Conservation (phyloP, 1,140 invertebrate genomes). For the Aphelinus certus region DNA sequence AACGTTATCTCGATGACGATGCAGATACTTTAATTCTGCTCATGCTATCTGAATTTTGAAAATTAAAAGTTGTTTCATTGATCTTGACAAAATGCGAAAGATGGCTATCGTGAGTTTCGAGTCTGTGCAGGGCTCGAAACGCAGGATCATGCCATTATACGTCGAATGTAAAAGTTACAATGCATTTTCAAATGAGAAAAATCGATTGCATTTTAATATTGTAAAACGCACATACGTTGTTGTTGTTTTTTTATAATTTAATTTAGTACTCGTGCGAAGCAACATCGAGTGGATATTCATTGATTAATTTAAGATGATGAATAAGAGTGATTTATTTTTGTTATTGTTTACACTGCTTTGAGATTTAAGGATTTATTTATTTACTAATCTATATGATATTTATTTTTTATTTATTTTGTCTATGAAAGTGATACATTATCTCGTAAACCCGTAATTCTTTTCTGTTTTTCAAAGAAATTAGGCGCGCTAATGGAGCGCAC, state of each 20-base stretch:
- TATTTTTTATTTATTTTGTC: slow-evolving; percentile 31
- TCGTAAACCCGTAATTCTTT: background rate
- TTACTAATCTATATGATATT: slow-evolving; percentile 21
- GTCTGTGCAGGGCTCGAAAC: slow-evolving; percentile 43
- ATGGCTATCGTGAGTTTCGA: slow-evolving; percentile 35
- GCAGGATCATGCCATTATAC: slow-evolving; percentile 14
- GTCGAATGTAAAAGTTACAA: too few species aligned
- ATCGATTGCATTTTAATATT: background rate
- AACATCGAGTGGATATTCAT: slow-evolving; percentile 30
- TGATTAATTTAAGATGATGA: slow-evolving; percentile 24
- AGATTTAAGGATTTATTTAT: slow-evolving; percentile 34
- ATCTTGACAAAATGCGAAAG: background rate
- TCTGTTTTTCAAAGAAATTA: slow-evolving; percentile 25
- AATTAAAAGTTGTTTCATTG: background rate
- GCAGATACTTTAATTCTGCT: slow-evolving; percentile 2
- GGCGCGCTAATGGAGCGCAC: slow-evolving; percentile 3
- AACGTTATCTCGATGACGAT: background rate
- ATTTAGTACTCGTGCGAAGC: slow-evolving; percentile 32
- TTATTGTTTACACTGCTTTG: background rate
- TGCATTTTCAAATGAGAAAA: background rate
- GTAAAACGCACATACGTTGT: background rate
- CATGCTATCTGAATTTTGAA: background rate
- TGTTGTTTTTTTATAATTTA: slow-evolving; percentile 22
- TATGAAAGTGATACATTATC: background rate
- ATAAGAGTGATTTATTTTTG: slow-evolving; percentile 14